These are phyloP conservation scores for Drosophila testacea DNA, from an alignment of 2,888 invertebrate genomes.

Conservation along the genomic window DNA sequence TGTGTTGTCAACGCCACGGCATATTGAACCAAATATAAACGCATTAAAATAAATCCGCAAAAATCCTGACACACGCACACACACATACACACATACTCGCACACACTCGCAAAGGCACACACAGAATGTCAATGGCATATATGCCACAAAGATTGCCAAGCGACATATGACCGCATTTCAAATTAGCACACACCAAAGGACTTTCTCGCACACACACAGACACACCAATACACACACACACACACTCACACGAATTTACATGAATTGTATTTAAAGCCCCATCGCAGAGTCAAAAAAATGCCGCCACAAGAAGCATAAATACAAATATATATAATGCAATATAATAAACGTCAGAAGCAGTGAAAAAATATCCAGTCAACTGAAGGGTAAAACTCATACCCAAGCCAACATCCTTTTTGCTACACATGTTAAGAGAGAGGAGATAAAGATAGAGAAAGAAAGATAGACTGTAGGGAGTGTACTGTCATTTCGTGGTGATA, in stretches of 20 bases:
- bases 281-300: conserved; percentile 31
- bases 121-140: conserved; percentile 32
- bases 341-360: conserved; percentile 72
- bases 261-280: conserved; percentile 43
- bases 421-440: neutral
- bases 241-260: conserved; percentile 8
- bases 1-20: conserved; percentile 52
- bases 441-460: neutral
- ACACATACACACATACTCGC: conserved; percentile 16
- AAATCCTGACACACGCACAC: conserved; percentile 47
- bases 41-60: conserved; percentile 74
- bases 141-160: conserved; percentile 33
- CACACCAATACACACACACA: neutral
- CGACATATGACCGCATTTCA: conserved; percentile 72
- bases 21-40: conserved; percentile 67
- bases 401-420: conserved; percentile 11
- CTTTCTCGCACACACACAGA: conserved; percentile 26
- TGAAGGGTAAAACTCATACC: conserved; percentile 46
- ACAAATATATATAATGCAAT: conserved; percentile 72
- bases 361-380: conserved; percentile 21
- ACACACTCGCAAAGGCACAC: neutral
- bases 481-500: conserved; percentile 62
- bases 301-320: conserved; percentile 67
- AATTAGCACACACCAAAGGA: conserved; percentile 67
- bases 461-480: conserved; percentile 10